phyloP scores from a whole-genome alignment of 2,113 vertebrate genomes.

The Psilopogon haemacephalus region DNA sequence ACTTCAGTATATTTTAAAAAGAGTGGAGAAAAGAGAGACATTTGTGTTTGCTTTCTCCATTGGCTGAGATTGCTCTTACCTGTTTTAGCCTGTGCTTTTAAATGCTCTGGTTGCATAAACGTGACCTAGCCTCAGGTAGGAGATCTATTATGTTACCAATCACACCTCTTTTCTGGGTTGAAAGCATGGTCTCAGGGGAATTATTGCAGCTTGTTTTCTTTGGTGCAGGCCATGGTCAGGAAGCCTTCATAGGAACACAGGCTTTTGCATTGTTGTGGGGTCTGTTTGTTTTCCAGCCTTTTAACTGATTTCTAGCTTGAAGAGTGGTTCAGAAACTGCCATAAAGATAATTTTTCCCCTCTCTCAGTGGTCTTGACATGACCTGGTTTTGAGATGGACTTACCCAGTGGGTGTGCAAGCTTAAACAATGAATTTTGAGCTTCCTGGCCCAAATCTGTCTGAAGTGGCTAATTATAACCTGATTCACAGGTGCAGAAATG shows the following conservation, averaged over 20 bases:
- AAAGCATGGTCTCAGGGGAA: background rate
- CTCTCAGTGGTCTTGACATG: background rate
- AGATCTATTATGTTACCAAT: background rate
- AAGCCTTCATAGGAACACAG: background rate
- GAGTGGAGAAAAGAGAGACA: background rate
- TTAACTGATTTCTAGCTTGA: background rate
- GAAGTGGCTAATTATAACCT: slow-evolving; percentile 50
- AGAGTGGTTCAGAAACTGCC: background rate
- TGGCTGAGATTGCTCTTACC: background rate
- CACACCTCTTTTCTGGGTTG: background rate
- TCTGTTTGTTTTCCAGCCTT: background rate
- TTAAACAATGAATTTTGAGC: slow-evolving; percentile 22
- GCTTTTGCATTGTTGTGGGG: background rate
- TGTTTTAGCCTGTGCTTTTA: background rate
- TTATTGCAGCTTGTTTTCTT: background rate
- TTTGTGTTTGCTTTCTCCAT: background rate
- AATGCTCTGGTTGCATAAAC: background rate
- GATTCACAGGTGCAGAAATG: slow-evolving; percentile 50
- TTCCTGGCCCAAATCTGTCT: slow-evolving; percentile 34
- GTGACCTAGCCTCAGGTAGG: background rate
- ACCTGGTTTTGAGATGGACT: slow-evolving; percentile 8
- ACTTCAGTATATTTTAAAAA: background rate
- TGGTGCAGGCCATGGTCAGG: background rate
- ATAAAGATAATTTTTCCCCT: background rate
- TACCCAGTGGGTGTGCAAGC: background rate